Evolutionary conservation across 2,113 vertebrate genomes (phyloP).

Genomic region (Phaethon lepturus): DNA sequence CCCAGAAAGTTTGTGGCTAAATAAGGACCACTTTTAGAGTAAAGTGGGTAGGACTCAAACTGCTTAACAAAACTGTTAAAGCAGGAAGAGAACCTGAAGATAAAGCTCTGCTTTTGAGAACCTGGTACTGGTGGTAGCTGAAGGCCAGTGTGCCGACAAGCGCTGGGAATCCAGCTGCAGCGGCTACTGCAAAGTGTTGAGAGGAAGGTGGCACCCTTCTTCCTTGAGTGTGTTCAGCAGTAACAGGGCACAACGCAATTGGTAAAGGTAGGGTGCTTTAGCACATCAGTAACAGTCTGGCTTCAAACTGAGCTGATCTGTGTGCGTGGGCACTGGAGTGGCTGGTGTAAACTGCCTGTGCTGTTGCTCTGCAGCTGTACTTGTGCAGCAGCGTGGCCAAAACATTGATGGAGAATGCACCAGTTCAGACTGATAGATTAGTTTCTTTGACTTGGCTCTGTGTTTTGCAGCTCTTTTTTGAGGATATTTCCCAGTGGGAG

Average conservation of each 20-base stretch:
- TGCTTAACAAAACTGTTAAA: neutral
- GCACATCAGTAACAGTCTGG: neutral
- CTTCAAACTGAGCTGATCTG: neutral
- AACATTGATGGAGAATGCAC: rapidly evolving
- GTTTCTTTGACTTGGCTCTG: neutral
- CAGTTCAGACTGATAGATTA: rapidly evolving
- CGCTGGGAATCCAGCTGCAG: neutral
- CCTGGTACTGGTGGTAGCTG: neutral
- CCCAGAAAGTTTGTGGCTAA: neutral
- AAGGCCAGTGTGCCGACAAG: rapidly evolving
- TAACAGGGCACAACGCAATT: no score
- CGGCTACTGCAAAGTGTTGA: neutral
- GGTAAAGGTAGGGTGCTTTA: neutral
- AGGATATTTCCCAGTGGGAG: neutral
- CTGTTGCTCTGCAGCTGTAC: neutral
- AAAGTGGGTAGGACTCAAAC: neutral
- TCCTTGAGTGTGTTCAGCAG: no score
- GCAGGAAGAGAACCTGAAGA: neutral
- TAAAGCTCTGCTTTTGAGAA: neutral
- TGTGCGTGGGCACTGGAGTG: rapidly evolving
- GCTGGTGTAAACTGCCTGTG: no score
- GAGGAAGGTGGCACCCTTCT: neutral
- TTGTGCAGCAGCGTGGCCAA: neutral
- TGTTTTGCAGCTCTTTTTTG: neutral
- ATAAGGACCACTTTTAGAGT: neutral